A percentile compares a stretch with the other conserved stretches of the same genome.
Evolutionary conservation across 2,888 invertebrate species (phyloP).

Genomic region (Spatulosminthurus flaviceps): DNA sequence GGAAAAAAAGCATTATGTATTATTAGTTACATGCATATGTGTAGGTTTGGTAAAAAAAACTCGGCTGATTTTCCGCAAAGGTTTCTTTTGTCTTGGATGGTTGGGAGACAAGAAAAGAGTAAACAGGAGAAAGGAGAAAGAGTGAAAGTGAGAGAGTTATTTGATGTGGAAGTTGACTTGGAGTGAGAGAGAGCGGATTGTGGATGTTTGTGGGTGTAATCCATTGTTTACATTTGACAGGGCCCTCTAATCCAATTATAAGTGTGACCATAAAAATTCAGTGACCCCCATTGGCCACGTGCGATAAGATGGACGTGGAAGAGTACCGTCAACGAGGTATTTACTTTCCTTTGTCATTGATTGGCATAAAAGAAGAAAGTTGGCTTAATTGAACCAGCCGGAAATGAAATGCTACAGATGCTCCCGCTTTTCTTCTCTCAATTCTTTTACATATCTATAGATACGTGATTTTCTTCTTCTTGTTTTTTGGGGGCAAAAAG

Average conservation of each 20-base stretch:
- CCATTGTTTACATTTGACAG: constrained; percentile 64
- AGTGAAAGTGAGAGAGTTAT: background rate
- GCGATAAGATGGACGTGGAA: constrained; percentile 65
- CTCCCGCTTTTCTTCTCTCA: constrained; percentile 48
- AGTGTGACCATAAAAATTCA: constrained; percentile 61
- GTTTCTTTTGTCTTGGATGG: background rate
- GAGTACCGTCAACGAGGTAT: constrained; percentile 65
- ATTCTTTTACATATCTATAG: too few relatives aligned
- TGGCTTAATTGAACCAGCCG: constrained; percentile 53
- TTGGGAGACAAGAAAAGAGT: constrained; percentile 15
- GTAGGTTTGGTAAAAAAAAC: background rate
- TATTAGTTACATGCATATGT: background rate
- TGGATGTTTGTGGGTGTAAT: constrained; percentile 40
- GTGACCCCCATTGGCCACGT: constrained; percentile 53
- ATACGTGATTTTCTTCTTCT: too few relatives aligned
- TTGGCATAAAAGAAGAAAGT: constrained; percentile 33
- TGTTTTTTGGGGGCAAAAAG: background rate
- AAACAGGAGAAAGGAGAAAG: background rate
- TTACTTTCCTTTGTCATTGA: constrained; percentile 51
- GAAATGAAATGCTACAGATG: constrained; percentile 48
- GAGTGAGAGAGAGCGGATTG: background rate
- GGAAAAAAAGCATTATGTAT: too few relatives aligned
- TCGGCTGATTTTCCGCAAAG: background rate
- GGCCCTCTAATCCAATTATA: constrained; percentile 63
- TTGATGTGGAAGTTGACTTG: background rate